These are phyloP conservation scores for Nothoprocta perdicaria DNA, from an alignment of 2,113 vertebrate genomes.

Conservation along the genomic window DNA sequence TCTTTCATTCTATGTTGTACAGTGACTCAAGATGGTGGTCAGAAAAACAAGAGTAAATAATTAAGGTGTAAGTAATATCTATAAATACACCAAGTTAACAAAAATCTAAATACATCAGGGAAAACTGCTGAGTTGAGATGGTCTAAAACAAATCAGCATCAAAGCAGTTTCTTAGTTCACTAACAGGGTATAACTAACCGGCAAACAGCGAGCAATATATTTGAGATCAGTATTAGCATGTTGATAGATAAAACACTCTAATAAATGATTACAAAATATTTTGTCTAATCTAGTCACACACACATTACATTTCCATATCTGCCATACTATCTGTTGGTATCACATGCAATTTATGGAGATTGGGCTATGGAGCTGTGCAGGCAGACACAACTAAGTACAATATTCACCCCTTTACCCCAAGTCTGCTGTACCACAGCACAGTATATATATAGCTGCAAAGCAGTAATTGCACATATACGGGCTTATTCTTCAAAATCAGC, in stretches of 20 bases:
- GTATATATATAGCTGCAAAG: background rate
- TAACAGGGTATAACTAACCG: background rate
- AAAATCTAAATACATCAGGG: background rate
- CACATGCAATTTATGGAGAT: background rate
- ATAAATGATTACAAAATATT: background rate
- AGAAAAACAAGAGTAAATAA: background rate
- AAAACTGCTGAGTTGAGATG: background rate
- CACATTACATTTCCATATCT: background rate
- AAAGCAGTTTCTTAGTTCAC: background rate
- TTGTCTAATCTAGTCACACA: background rate
- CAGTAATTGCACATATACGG: background rate
- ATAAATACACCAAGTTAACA: background rate
- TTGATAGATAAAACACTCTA: background rate
- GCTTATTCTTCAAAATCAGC: background rate
- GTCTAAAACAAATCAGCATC: background rate
- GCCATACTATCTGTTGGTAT: background rate
- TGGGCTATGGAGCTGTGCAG: background rate
- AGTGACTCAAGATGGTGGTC: background rate
- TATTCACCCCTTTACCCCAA: background rate
- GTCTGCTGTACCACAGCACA: background rate
- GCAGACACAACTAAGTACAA: background rate
- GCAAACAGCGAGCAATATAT: background rate
- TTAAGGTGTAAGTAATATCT: background rate
- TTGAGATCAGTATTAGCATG: background rate
- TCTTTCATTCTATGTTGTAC: background rate